Base-by-base conservation (phyloP, 1,140 invertebrate species). In the Drosophila mojavensis region DNA sequence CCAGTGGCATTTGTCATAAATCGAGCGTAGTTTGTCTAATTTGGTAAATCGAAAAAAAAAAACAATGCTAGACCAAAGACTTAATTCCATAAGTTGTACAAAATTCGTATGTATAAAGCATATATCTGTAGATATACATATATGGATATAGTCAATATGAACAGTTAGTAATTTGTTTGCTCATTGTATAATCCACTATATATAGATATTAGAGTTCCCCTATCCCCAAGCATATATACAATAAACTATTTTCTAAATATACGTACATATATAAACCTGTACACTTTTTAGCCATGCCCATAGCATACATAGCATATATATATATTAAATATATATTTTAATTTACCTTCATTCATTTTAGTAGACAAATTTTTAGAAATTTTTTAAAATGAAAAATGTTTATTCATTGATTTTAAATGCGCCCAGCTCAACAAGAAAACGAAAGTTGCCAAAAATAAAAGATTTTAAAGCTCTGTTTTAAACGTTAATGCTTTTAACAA, bases 401-500 rank as follows among this genome's bases (percentile, higher is more conserved):
- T 39, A 11, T 39, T 11, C 6, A 39, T 66, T 51, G 54, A 70
- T 75, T 75, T 75, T 75, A 63, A 70, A 54, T 39, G 36, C 43
- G 59, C 59, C 45, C 58, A 62, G 70, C 70, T 77, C 59, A 69
- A 78, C 50, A 75, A 50, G 60, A 41, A 74, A 55, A 47, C 30
- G 20, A 56, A 36, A 10, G 9, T 63, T 15, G 26, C 43, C 36
- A 68, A 55, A 30, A 13, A 36, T 45, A 85, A 30, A 47, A 45
- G 28, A 17, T 86, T 88, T 82, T 88, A 70, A 73, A 45, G 15
- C 58, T 64, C 58, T 74, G 26, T 88, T 81, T 86, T 82, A 79
- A 69, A 55, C 79, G 66, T 75, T 82, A 64, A 79, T 66, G 70
- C 58, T 60, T 75, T 81, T 43, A 41, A 60, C 10, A 78, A 56